A percentile compares a stretch with the other conserved stretches of the same genome.
phyloP scores from a whole-genome alignment of 2,113 vertebrate genomes.

The Mus spicilegus region DNA sequence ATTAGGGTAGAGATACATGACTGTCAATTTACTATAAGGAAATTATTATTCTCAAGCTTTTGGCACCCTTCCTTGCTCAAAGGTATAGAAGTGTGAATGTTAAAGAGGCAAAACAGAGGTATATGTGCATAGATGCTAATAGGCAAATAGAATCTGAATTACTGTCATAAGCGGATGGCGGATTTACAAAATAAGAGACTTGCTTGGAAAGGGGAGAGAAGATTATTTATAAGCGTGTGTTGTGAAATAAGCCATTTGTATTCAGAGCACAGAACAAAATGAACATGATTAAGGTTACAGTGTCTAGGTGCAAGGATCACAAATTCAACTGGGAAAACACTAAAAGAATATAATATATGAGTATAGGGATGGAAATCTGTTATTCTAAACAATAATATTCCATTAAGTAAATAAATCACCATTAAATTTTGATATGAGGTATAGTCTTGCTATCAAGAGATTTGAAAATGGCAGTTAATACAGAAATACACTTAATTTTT shows the following conservation, averaged over 20 bases:
- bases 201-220: conserved; percentile 52
- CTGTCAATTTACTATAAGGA: background rate
- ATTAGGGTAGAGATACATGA: background rate
- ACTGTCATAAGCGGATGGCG: conserved; percentile 19
- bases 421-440: conserved; percentile 67
- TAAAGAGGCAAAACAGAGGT: background rate
- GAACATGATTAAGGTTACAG: conserved; percentile 82
- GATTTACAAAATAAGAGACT: conserved; percentile 42
- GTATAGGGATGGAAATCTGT: conserved; percentile 59
- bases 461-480: conserved; percentile 62
- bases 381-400: conserved; percentile 79
- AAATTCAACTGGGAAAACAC: conserved; percentile 74
- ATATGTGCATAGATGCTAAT: background rate
- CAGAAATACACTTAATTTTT: conserved; percentile 53
- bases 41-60: background rate
- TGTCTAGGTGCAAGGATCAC: conserved; percentile 76
- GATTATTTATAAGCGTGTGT: conserved; percentile 70
- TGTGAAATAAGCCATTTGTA: conserved; percentile 77
- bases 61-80: background rate
- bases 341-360: conserved; percentile 77
- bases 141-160: conserved; percentile 39
- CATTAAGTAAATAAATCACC: conserved; percentile 81
- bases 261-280: conserved; percentile 82
- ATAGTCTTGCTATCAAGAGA: conserved; percentile 67
- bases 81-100: background rate